These are phyloP conservation scores for Poliocrania exsul DNA, from an alignment of 2,797 vertebrate species.

Conservation along the genomic window DNA sequence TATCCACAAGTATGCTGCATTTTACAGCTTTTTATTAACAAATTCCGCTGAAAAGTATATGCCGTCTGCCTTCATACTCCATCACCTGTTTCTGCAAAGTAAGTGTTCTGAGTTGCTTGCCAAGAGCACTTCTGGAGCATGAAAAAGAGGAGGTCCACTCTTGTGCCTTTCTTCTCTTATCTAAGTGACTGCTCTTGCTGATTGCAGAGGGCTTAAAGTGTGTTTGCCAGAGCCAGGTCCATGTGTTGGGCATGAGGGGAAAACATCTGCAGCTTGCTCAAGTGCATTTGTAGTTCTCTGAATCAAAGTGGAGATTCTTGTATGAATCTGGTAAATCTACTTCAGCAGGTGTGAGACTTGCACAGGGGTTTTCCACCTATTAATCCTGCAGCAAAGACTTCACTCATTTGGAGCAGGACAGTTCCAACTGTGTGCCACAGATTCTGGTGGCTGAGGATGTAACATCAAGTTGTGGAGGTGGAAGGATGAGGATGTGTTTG, in stretches of 20 bases:
- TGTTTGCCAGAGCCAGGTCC: not conserved
- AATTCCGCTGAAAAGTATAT: not conserved
- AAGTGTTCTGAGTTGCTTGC: not conserved
- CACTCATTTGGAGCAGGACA: not conserved
- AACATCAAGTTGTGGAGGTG: accelerated
- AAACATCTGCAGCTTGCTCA: not conserved
- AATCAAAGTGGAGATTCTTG: not conserved
- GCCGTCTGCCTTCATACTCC: not conserved
- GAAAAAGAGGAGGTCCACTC: not conserved
- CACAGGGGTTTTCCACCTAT: not conserved
- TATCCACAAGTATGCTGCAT: not conserved
- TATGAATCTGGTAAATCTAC: not conserved
- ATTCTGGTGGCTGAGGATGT: not conserved
- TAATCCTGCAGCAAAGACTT: not conserved
- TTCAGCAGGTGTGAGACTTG: not conserved
- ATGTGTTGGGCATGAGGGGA: accelerated
- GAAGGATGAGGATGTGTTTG: not conserved
- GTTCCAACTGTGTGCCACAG: not conserved
- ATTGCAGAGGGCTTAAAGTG: not conserved
- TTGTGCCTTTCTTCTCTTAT: not conserved
- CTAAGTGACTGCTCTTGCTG: not conserved
- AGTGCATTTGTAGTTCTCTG: not conserved
- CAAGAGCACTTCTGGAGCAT: not conserved
- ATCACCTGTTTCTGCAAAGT: not conserved
- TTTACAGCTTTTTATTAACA: not conserved